Conservation (phyloP, 2,113 vertebrate genomes). For the Colinus virginianus region DNA sequence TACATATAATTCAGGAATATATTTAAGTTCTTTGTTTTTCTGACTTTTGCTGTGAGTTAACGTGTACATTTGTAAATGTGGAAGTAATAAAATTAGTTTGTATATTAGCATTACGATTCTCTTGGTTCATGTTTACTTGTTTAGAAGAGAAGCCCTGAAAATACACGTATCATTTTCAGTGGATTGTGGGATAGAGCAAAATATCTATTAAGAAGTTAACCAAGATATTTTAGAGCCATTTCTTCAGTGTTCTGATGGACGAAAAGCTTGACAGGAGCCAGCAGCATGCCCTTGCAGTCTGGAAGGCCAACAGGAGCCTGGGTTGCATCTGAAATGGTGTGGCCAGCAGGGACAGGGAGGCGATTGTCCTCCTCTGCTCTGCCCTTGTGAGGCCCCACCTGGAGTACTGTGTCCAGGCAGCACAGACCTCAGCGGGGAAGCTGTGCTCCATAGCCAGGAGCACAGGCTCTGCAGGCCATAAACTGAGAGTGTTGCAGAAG, state of each 20-base stretch:
- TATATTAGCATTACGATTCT: not conserved
- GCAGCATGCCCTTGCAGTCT: too few species aligned
- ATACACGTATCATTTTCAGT: not conserved
- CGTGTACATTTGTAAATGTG: conserved; percentile 33
- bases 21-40: not conserved
- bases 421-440: too few species aligned
- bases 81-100: not conserved
- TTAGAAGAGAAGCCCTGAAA: not conserved
- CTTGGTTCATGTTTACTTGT: not conserved
- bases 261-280: too few species aligned
- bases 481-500: too few species aligned
- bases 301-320: too few species aligned
- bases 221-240: not conserved
- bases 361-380: too few species aligned
- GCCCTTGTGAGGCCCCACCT: too few species aligned
- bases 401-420: too few species aligned
- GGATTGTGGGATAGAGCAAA: not conserved
- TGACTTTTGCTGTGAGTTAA: not conserved
- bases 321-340: too few species aligned
- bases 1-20: not conserved
- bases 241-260: not conserved
- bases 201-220: not conserved
- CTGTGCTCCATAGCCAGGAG: too few species aligned
- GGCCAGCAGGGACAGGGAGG: too few species aligned
- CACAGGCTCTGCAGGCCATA: too few species aligned